Percentiles rank a stretch among this genome's conserved stretches.
phyloP scores from a whole-genome alignment of 2,797 vertebrate genomes.

The Myotis myotis region DNA sequence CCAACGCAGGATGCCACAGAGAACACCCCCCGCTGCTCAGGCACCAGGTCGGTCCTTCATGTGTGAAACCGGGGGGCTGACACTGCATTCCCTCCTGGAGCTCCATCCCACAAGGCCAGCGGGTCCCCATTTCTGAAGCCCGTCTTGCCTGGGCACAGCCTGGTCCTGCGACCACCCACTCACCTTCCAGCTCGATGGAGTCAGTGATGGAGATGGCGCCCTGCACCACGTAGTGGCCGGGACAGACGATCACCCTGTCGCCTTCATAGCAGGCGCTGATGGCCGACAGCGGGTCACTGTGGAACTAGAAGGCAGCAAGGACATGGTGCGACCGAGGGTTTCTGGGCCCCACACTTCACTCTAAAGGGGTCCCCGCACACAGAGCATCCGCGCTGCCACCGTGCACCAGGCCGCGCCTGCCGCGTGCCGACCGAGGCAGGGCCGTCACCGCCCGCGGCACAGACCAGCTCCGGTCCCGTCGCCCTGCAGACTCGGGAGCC shows the following conservation, averaged over 20 bases:
- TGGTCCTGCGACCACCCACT: slow-evolving; percentile 1
- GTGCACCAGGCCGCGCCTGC: not conserved
- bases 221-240: slow-evolving; percentile 89
- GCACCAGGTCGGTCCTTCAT: not conserved
- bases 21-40: not conserved
- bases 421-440: not conserved
- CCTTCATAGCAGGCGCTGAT: slow-evolving; percentile 89
- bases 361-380: not conserved
- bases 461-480: not conserved
- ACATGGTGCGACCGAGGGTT: not conserved
- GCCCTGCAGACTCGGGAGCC: not conserved
- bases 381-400: not conserved
- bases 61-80: not conserved
- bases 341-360: not conserved
- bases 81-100: not conserved
- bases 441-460: not conserved
- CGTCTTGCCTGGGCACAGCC: not conserved
- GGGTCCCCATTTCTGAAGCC: not conserved
- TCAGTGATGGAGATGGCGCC: slow-evolving; percentile 90
- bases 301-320: slow-evolving; percentile 86
- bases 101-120: not conserved
- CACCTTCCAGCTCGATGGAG: slow-evolving; percentile 92
- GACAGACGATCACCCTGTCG: slow-evolving; percentile 90
- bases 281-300: slow-evolving; percentile 88
- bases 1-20: not conserved